Evolutionary conservation across 2,797 vertebrate genomes (phyloP), one percentile per base, ranked within the genome.

Genomic region (Pseudochaenichthys georgianus): DNA sequence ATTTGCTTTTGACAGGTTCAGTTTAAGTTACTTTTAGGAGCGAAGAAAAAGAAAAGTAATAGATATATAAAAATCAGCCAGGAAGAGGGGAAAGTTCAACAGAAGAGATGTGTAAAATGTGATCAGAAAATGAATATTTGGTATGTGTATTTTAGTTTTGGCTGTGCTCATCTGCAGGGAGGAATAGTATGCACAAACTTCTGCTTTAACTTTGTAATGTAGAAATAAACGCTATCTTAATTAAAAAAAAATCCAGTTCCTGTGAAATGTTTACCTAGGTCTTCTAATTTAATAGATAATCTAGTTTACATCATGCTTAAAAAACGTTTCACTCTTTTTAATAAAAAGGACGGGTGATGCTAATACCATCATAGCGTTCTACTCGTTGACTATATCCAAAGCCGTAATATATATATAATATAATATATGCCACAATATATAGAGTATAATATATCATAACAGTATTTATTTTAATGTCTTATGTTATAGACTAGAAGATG

Each of bases 81-180:
- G 48, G 2, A 55, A 65, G 50, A 34, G 1, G 9, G 9, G n/a
- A 65, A 73, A 42, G 34, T 47, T 21, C 7, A 71, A 64, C 38
- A 58, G 7, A 43, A 59, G 17, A 69, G 0, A 64, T 47, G 0
- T 50, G 0, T 47, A 46, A 66, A 64, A 65, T 54, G 17, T 58
- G 21, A 61, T 59, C 1, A 23, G 42, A 63, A 57, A 53, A 9
- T 38, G 34, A 19, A 38, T 61, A 60, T 9, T 17, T 59, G 3
- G 19, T 31, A 38, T 67, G n/a, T 52, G 4, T 46, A 11, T 43
- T 65, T 51, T 23, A 59, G 28, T 41, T 81, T 48, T 34, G 43
- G 17, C 17, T 53, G 23, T 58, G 42, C 13, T 51, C 2, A 28
- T 43, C 15, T 64, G 21, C 43, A 64, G 15, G 19, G 5, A 59